Base-by-base conservation (phyloP, 1,140 invertebrate genomes). In the Bombyx mandarina region DNA sequence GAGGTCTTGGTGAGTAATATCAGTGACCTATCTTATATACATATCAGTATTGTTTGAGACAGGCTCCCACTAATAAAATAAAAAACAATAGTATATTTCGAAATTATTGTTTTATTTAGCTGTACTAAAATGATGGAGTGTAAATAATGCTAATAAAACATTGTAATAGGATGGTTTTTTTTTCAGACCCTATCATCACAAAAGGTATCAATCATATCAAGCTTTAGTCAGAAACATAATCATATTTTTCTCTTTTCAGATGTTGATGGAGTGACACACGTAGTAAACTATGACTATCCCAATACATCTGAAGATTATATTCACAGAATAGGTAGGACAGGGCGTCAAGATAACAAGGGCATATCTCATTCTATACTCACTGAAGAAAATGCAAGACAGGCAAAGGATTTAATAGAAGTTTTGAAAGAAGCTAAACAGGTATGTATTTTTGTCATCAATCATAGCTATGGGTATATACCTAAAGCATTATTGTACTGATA, bases 241-340 rank as follows among this genome's bases (percentile, higher is more conserved):
- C 54, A 61, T 57, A 49, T 57, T 46, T 42, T 57, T 54, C 5
- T 56, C 82, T 92, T 89, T 75, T 45, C 57, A 84, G 81, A 86
- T 77, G 83, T 97, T 61, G 93, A 94, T 73, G 95, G 96, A 78
- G 93, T 97, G 61, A 95, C 95, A 71, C 95, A 94, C 90, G 95
- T 97, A 10, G 93, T 97, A 73, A 97, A 97, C 86, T 95, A 93
- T 86, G 96, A 97, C 83, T 97, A 94, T 79, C 95, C 96, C 2
- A 94, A 92, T 63, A 93, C 93, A 61, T 93, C 93, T 8, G 96
- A 97, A 82, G 96, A 97, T 82, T 97, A 97, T 84, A 94, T 97
- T 45, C 96, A 97, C 75, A 91, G 96, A 51, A 97, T 97, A 73
- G 96, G 96, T 9, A 90, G 96, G 65, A 97, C 96, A 12, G 96